Percentiles rank a stretch among this genome's conserved stretches.
These are phyloP conservation scores for Lepidocolaptes lacrymiger DNA, from an alignment of 2,797 vertebrate genomes.

Conservation along the genomic window DNA sequence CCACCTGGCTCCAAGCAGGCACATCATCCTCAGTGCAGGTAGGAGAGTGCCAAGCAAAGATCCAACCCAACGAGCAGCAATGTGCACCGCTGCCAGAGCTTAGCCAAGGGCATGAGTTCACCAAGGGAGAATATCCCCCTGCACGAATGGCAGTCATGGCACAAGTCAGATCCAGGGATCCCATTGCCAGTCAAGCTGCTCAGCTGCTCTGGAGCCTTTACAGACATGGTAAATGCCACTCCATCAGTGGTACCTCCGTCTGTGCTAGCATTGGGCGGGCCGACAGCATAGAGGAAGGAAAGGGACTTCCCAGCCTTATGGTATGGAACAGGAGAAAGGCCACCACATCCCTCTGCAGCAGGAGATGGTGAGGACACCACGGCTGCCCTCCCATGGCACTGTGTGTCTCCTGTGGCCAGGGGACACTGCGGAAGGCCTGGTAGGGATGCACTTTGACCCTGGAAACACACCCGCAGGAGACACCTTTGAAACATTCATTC, in stretches of 20 bases:
- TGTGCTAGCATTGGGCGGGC: fast-evolving
- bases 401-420: background rate
- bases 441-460: constrained; percentile 61
- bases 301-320: background rate
- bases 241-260: fast-evolving
- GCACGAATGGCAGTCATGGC: background rate
- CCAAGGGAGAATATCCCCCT: background rate
- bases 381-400: background rate
- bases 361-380: background rate
- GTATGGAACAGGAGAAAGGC: background rate
- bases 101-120: fast-evolving
- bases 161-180: background rate
- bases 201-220: background rate
- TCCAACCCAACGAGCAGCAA: background rate
- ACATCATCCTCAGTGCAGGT: fast-evolving
- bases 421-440: background rate
- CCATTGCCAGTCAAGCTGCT: fast-evolving
- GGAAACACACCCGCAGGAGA: background rate
- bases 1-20: background rate
- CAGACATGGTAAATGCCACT: fast-evolving
- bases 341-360: background rate
- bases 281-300: background rate
- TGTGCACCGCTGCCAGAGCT: fast-evolving
- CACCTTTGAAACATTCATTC: constrained; percentile 24
- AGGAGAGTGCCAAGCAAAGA: background rate